Conservation (phyloP, 2,113 vertebrate genomes). For the Esox niger region DNA sequence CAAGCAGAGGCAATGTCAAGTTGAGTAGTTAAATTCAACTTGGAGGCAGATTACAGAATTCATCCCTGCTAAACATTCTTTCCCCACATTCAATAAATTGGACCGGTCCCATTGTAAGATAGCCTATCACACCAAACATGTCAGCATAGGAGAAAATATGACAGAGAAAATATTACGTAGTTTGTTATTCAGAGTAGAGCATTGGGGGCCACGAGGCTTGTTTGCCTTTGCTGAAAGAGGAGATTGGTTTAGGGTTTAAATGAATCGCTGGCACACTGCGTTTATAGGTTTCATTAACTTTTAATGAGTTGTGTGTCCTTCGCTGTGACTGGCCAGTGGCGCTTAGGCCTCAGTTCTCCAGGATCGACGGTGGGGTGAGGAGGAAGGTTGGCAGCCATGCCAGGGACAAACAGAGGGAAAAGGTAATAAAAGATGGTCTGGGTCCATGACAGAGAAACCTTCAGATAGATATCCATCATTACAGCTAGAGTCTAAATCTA, state of each 20-base stretch:
- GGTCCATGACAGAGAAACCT: slow-evolving; percentile 30
- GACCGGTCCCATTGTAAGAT: slow-evolving; percentile 70
- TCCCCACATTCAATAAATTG: slow-evolving; percentile 72
- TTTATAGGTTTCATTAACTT: slow-evolving; percentile 84
- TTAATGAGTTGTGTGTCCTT: slow-evolving; percentile 81
- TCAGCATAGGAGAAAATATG: slow-evolving; percentile 74
- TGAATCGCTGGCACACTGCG: slow-evolving; percentile 76
- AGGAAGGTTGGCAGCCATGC: slow-evolving; percentile 48
- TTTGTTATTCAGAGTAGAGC: slow-evolving; percentile 77
- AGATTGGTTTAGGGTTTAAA: slow-evolving; percentile 81
- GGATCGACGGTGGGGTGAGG: slow-evolving; percentile 44
- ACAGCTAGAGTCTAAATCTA: slow-evolving; percentile 35
- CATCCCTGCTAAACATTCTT: slow-evolving; percentile 65
- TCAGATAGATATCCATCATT: slow-evolving; percentile 41
- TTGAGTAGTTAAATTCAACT: slow-evolving; percentile 68
- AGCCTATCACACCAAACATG: slow-evolving; percentile 68
- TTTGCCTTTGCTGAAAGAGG: slow-evolving; percentile 77
- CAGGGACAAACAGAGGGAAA: slow-evolving; percentile 40
- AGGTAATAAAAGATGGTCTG: slow-evolving; percentile 8
- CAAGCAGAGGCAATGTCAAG: slow-evolving; percentile 62
- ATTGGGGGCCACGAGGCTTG: slow-evolving; percentile 73
- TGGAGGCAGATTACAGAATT: slow-evolving; percentile 65
- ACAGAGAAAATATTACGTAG: slow-evolving; percentile 78
- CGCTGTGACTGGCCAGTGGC: slow-evolving; percentile 67
- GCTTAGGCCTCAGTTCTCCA: slow-evolving; percentile 61